Percentiles rank a stretch among this genome's conserved stretches.
These are phyloP conservation scores for Leptinotarsa rubiginosa DNA, from an alignment of 2,888 invertebrate species.

Conservation along the genomic window DNA sequence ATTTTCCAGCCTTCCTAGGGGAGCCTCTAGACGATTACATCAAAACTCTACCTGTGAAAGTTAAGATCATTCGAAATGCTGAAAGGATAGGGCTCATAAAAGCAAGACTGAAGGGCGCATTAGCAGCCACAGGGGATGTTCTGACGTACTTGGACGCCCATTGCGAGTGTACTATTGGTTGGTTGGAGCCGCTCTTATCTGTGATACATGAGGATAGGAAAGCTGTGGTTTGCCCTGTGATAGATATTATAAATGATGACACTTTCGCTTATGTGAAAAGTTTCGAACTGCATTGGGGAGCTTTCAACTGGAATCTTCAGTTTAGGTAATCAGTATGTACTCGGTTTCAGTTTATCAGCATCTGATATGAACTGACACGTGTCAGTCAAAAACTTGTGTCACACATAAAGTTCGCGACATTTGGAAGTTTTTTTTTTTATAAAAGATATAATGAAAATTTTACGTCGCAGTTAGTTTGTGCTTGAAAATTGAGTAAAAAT, in stretches of 20 bases:
- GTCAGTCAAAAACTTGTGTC: too few species aligned
- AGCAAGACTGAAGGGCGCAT: constrained; percentile 84
- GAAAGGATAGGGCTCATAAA: constrained; percentile 83
- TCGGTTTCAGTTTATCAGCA: background rate
- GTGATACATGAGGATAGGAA: constrained; percentile 72
- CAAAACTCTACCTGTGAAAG: constrained; percentile 71
- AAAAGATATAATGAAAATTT: too few species aligned
- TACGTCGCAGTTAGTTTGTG: too few species aligned
- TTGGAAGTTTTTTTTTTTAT: too few species aligned
- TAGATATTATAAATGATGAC: constrained; percentile 95
- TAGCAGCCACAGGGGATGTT: constrained; percentile 78
- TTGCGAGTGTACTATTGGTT: constrained; percentile 87
- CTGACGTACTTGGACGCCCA: constrained; percentile 94
- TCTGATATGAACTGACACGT: background rate
- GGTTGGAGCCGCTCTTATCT: constrained; percentile 71
- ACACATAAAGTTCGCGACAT: too few species aligned
- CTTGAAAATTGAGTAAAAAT: too few species aligned
- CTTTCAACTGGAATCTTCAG: constrained; percentile 97
- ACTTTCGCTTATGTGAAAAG: constrained; percentile 95
- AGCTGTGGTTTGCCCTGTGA: constrained; percentile 84
- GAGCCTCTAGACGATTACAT: constrained; percentile 77
- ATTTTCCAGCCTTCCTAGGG: constrained; percentile 71
- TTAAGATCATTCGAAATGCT: constrained; percentile 74
- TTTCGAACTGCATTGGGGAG: constrained; percentile 97
- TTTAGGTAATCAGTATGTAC: constrained; percentile 73